Conservation (phyloP, 2,113 vertebrate species). For the Notothenia coriiceps region DNA sequence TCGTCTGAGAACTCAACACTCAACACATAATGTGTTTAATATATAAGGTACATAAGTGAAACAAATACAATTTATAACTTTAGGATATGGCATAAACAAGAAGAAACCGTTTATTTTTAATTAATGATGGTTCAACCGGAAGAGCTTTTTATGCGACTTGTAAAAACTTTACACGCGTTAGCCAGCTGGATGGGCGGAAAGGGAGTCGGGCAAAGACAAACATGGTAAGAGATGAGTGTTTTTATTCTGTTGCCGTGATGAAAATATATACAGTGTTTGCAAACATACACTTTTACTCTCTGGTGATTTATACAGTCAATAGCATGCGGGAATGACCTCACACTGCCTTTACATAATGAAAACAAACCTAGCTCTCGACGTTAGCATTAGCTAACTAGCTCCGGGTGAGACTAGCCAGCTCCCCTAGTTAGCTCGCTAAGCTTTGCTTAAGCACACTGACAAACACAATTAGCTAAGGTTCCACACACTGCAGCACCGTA, state of each 20-base stretch:
- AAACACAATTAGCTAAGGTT: background rate
- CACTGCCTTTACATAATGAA: conserved; percentile 7
- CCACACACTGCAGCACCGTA: background rate
- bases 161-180: conserved; percentile 48
- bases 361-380: conserved; percentile 42
- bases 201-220: conserved; percentile 83
- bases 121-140: conserved; percentile 45
- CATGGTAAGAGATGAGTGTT: conserved; percentile 80
- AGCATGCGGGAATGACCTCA: rapidly evolving
- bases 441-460: conserved; percentile 25
- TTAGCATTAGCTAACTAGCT: conserved; percentile 69
- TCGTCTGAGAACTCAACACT: rapidly evolving
- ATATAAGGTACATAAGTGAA: rapidly evolving
- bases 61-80: rapidly evolving
- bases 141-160: background rate
- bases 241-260: background rate
- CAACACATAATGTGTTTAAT: rapidly evolving
- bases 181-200: conserved; percentile 83
- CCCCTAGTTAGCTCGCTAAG: conserved; percentile 47
- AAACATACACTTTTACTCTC: background rate
- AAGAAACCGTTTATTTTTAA: conserved; percentile 53
- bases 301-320: rapidly evolving
- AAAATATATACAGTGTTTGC: background rate
- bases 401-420: conserved; percentile 36
- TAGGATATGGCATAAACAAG: rapidly evolving